These are phyloP conservation scores for Dione juno DNA, from an alignment of 2,888 invertebrate genomes.

Conservation along the genomic window DNA sequence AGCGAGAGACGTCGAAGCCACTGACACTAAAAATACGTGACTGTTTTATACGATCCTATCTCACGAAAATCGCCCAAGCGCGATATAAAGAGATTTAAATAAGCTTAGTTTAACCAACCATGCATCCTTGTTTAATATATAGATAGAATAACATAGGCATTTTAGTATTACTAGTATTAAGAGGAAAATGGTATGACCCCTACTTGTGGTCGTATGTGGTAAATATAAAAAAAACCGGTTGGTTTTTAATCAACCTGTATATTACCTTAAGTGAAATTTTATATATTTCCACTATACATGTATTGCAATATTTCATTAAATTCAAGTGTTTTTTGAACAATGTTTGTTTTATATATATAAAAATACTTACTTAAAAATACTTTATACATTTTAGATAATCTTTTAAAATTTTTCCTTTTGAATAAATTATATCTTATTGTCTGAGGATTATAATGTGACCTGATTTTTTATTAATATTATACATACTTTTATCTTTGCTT, in stretches of 20 bases:
- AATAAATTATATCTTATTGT: too few species aligned
- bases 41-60: constrained; percentile 68
- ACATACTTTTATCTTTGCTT: too few species aligned
- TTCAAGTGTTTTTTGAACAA: too few species aligned
- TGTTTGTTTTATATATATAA: too few species aligned
- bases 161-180: constrained; percentile 18
- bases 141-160: constrained; percentile 39
- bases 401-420: too few species aligned
- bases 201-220: too few species aligned
- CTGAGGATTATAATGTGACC: too few species aligned
- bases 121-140: constrained; percentile 40
- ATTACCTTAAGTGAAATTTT: neutral
- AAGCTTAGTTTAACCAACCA: constrained; percentile 43
- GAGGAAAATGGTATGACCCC: neutral
- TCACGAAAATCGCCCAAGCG: constrained; percentile 66
- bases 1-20: constrained; percentile 56
- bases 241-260: neutral
- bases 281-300: neutral
- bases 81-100: constrained; percentile 46
- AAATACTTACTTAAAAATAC: too few species aligned
- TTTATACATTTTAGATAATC: too few species aligned
- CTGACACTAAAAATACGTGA: constrained; percentile 76
- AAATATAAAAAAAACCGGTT: neutral
- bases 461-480: too few species aligned
- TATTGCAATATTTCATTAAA: too few species aligned